Evolutionary conservation across 2,888 invertebrate species (phyloP).

Genomic region (Oscheius sp.): DNA sequence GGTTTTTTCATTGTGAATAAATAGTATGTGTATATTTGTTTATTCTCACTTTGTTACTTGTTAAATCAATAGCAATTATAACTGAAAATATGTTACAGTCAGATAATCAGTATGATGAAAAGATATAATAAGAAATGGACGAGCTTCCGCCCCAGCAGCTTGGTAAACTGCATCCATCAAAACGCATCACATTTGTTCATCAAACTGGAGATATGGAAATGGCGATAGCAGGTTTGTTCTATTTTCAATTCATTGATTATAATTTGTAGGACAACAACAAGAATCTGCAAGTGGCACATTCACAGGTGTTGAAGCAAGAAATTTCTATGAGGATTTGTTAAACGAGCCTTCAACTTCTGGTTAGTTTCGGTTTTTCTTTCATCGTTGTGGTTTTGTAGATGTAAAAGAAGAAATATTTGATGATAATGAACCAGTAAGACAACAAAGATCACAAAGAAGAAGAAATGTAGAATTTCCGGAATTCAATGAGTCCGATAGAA

Average conservation of each 20-base stretch:
- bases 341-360: constrained; percentile 26
- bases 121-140: constrained; percentile 2
- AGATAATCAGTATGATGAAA: not conserved
- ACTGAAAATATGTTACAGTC: not conserved
- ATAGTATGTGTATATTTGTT: not conserved
- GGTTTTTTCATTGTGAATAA: constrained; percentile 12
- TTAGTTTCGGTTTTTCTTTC: not conserved
- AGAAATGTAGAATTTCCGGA: not conserved
- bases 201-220: not conserved
- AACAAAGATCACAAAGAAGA: no score
- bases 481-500: constrained; percentile 44
- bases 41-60: not conserved
- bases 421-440: not conserved
- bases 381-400: not conserved
- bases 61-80: no score
- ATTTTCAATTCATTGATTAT: not conserved
- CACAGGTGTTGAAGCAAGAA: constrained; percentile 5
- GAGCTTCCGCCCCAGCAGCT: constrained; percentile 16
- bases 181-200: constrained; percentile 11
- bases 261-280: not conserved
- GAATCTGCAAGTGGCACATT: not conserved
- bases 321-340: constrained; percentile 22
- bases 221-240: not conserved
- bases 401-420: constrained; percentile 37
- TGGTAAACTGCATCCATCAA: not conserved